phyloP scores from a whole-genome alignment of 2,797 vertebrate species.

The Emys orbicularis region DNA sequence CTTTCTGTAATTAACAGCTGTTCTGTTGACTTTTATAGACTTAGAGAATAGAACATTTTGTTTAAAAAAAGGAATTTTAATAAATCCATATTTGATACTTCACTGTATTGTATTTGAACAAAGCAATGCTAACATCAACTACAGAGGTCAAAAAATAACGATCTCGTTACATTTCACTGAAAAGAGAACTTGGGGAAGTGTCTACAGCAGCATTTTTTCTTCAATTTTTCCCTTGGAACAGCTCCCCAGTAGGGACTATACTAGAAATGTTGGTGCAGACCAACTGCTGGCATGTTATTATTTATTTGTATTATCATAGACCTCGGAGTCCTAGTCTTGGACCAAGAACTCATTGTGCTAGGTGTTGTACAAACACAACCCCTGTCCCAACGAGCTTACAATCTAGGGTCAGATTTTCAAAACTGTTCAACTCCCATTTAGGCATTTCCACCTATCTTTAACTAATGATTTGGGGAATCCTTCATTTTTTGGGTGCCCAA shows the following conservation, averaged over 20 bases:
- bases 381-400: neutral
- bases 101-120: neutral
- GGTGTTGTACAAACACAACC: neutral
- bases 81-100: conserved; percentile 86
- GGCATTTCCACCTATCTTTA: neutral
- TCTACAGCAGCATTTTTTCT: neutral
- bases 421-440: neutral
- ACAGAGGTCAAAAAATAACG: accelerated
- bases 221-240: conserved; percentile 1
- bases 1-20: conserved; percentile 86
- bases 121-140: neutral
- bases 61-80: conserved; percentile 84
- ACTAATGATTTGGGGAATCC: too few relatives aligned
- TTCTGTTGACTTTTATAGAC: conserved; percentile 83
- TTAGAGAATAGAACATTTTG: conserved; percentile 87
- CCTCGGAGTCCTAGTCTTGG: neutral
- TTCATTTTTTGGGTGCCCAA: neutral
- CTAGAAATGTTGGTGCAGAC: neutral
- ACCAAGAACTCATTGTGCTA: neutral
- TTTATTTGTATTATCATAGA: neutral
- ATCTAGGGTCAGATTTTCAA: neutral
- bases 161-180: neutral
- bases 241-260: neutral
- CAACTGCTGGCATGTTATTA: neutral
- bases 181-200: neutral